Evolutionary conservation across 2,797 vertebrate genomes (phyloP), one percentile per base, ranked within the genome.

Genomic region (Acanthurus lineatus): DNA sequence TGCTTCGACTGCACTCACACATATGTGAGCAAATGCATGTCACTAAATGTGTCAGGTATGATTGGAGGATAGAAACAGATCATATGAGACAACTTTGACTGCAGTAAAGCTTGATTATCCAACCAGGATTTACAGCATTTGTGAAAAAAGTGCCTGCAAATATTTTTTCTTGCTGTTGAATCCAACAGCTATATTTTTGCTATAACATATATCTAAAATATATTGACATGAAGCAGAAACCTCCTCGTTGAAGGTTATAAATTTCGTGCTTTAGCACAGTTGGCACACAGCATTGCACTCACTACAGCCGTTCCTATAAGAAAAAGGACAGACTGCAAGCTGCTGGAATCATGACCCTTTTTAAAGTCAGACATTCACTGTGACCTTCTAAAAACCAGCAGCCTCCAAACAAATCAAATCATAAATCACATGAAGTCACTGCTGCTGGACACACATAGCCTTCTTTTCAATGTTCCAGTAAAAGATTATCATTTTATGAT

Each of bases 401-500:
- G 32, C 63, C 38, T 75, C 48, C 47, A 38, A 44, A 79, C 45
- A 71, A 2, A 71, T 62, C 65, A 67, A 53, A 52, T 68, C 69
- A 45, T 56, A 44, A 35, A 69, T 57, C 66, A 63, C 65, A 56
- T 70, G 57, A 77, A 47, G 56, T 77, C 58, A 47, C 48, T 64
- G 52, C 35, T 64, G 66, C 62, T 53, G 56, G 28, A 44, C 17
- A 49, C 19, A 20, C 51, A 20, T 59, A 32, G 20, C 17, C 8
- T 40, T 54, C 12, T 20, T 48, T 69, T 53, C 64, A 38, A 32
- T 38, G n/a, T 19, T 14, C 67, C 40, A 42, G 40, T 59, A 45
- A 49, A n/a, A 32, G 40, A 69, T 58, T 28, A 53, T 6, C 9
- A 68, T 51, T 56, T 38, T 16, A 59, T 57, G 47, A 60, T 47